Evolutionary conservation across 1,140 invertebrate genomes (phyloP), one percentile per base, ranked within the genome.

Genomic region (Saxidomus purpurata): DNA sequence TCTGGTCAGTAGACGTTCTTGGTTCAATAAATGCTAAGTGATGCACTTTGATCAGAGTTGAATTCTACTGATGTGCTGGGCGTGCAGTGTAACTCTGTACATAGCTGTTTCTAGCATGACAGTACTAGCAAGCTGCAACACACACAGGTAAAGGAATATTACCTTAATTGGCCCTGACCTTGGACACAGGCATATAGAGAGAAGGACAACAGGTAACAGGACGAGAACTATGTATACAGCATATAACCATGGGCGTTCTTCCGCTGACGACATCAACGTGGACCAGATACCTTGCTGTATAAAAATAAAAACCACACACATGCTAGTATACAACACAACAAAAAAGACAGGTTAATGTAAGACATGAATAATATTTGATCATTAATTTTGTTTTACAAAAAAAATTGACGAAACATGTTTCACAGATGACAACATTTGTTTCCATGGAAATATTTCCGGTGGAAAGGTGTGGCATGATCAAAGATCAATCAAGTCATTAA

Each of bases 181-280:
- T 38, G 94, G 93, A 87, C 93, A 93, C 19, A 94, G 86, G 67
- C 91, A 97, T 81, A 97, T 96, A 95, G 98, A 97, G 89, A 98
- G 96, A 91, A 98, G 94, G 90, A 98, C 96, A 89, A 98, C 96
- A 67, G 98, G 97, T 69, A 99, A 94, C 90, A 97, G 97, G 95
- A 98, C 96, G 81, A 97, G 97, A 86, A 99, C 94, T 90, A 99
- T 97, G 96, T 98, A 98, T 76, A 98, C 97, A 85, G 97, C 98
- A 97, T 98, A 99, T 90, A 98, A 96, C 97, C 98, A 98, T 47
- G 98, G 98, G 94, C 98, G 97, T 83, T 98, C 97, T 90, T 98
- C 97, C 88, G 98, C 98, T 92, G 98, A 98, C 36, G 89, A 83
- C 88, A 80, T 92, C 61, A 94, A 43, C 4, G 91, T 87, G 15